These are phyloP conservation scores for Etheostoma spectabile DNA, from an alignment of 2,113 vertebrate genomes.

Conservation along the genomic window DNA sequence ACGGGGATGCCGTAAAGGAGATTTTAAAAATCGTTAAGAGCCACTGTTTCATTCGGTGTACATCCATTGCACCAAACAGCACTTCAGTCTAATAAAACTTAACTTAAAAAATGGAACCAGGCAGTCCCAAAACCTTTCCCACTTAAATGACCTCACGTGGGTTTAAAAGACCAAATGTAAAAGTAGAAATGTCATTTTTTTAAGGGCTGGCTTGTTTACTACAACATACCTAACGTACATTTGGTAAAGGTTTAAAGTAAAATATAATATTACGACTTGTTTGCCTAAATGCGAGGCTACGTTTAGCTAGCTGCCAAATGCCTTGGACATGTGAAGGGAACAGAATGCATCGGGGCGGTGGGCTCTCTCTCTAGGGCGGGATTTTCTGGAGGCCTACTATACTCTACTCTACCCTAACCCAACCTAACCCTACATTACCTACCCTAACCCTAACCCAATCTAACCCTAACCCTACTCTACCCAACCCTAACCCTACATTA, in stretches of 20 bases:
- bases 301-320: not conserved
- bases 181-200: not conserved
- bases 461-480: too few species aligned
- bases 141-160: too few species aligned
- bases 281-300: too few species aligned
- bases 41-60: not conserved
- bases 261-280: not conserved
- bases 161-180: not conserved
- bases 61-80: slow-evolving; percentile 30
- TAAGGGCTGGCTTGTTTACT: not conserved
- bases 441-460: too few species aligned
- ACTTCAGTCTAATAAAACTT: not conserved
- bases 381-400: not conserved
- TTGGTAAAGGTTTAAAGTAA: not conserved
- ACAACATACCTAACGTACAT: not conserved
- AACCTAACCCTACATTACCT: too few species aligned
- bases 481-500: too few species aligned
- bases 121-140: not conserved
- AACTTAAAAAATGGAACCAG: slow-evolving; percentile 8
- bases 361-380: slow-evolving; percentile 1
- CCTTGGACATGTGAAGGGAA: not conserved
- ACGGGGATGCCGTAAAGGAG: not conserved
- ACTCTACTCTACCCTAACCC: too few species aligned
- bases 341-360: not conserved
- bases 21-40: not conserved